Evolutionary conservation across 35 echinoderm and acorn worm genomes (phyloP).

Genomic region (Eucidaris tribuloides): DNA sequence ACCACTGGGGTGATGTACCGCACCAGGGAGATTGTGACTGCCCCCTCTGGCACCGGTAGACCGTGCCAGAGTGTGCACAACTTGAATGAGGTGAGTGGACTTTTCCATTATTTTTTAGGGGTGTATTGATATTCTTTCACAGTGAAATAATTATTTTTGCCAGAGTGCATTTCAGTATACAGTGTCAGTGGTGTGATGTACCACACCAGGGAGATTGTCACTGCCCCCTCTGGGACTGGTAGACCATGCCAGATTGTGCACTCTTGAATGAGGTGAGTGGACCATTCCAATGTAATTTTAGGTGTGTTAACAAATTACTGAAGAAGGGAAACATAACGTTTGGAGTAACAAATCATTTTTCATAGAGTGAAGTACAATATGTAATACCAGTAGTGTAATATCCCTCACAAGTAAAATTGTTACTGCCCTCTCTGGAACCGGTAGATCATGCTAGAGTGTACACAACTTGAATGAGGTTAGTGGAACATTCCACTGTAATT

Average conservation of each 20-base stretch:
- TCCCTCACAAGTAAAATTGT: conserved; percentile 49
- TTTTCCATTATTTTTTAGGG: too few relatives aligned
- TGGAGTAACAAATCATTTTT: too few relatives aligned
- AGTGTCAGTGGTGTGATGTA: conserved; percentile 42
- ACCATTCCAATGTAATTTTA: too few relatives aligned
- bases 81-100: conserved; percentile 51
- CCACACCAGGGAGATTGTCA: conserved; percentile 42
- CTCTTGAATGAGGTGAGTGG: conserved; percentile 50
- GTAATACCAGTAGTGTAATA: conserved; percentile 57
- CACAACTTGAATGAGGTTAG: conserved; percentile 31
- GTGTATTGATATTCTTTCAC: too few relatives aligned
- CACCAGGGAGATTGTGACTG: conserved; percentile 44
- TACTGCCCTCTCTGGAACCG: conserved; percentile 1
- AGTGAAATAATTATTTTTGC: too few relatives aligned
- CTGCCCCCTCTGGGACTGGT: too few relatives aligned
- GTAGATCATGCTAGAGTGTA: conserved; percentile 31
- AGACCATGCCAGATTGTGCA: too few relatives aligned
- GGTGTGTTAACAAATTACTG: too few relatives aligned
- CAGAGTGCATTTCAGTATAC: conserved; percentile 39
- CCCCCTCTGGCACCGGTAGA: conserved; percentile 37
- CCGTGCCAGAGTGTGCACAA: conserved; percentile 26
- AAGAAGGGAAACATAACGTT: too few relatives aligned
- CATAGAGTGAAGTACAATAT: conserved; percentile 54
- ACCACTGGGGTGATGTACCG: conserved; percentile 47
- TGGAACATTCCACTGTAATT: neutral